These are phyloP conservation scores for Zaprionus camerounensis DNA, from an alignment of 1,140 invertebrate genomes.

Conservation along the genomic window DNA sequence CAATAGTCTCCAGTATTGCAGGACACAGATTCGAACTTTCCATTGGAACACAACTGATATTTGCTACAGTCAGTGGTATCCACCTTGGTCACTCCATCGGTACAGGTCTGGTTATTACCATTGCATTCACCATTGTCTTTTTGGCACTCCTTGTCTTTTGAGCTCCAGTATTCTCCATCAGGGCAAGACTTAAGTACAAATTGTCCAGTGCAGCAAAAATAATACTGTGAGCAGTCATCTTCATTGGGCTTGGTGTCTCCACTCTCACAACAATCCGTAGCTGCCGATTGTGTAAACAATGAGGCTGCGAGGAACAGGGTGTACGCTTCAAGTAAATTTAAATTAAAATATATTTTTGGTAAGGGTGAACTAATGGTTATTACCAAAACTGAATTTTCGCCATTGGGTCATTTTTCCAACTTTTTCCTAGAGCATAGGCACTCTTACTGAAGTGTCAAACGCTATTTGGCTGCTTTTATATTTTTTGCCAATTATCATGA, in stretches of 20 bases:
- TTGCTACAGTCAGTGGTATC: conserved; percentile 38
- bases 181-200: conserved; percentile 54
- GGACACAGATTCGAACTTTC: conserved; percentile 17
- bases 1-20: conserved; percentile 36
- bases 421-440: conserved; percentile 13
- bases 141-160: neutral
- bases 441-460: conserved; percentile 45
- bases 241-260: conserved; percentile 50
- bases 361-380: neutral
- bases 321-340: conserved; percentile 20
- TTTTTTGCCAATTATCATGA: conserved; percentile 69
- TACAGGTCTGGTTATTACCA: conserved; percentile 10
- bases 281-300: conserved; percentile 28
- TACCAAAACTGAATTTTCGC: conserved; percentile 44
- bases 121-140: conserved; percentile 29
- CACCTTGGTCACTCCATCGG: conserved; percentile 6
- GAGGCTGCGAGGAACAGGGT: conserved; percentile 33
- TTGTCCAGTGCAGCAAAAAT: conserved; percentile 47
- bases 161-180: conserved; percentile 47
- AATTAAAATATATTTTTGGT: neutral
- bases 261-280: conserved; percentile 52
- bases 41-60: conserved; percentile 29
- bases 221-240: conserved; percentile 57
- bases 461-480: conserved; percentile 60
- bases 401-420: conserved; percentile 51